Evolutionary conservation across 2,888 invertebrate species (phyloP), one percentile per base, ranked within the genome.

Genomic region (Drosophila gaucha): DNA sequence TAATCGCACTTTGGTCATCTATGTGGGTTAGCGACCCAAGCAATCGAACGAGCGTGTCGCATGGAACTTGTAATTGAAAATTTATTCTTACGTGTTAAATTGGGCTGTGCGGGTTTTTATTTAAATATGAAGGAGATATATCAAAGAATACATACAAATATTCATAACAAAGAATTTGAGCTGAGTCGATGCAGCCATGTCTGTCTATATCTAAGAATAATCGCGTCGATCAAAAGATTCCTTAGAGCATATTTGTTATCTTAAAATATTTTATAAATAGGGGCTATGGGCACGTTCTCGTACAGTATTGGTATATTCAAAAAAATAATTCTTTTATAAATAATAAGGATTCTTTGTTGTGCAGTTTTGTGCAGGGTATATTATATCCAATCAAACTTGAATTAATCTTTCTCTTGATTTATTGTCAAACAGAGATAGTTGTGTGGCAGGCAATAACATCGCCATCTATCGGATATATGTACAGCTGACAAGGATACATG

Each of bases 1-100:
- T 80, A 82, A 80, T 80, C 80, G 74, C 65, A 74, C 33, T 57
- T 51, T 55, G 65, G 75, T 59, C 75, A 83, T 80, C 80, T 80
- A 83, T 75, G 79, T 80, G 84, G 79, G 80, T 70, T 84, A 84
- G 70, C 69, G 52, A 64, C 54, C 54, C 51, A 59, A 30, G 28
- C 50, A 44, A 28, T n/a, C 50, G 33, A 35, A 6, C 24, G 49
- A 35, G 55, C 35, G 68, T 69, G 62, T 46, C 26, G 12, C 47
- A 38, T 72, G 62, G 72, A 74, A 75, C 75, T 65, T 65, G 58
- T 56, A 68, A 68, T 72, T 62, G 46, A 54, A 71, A 67, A 69
- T 73, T 38, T 46, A 55, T 50, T 35, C 36, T 52, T 39, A 35
- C 47, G 30, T 30, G 16, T 22, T 9, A 28, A 20, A 46, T 22